phyloP scores from a whole-genome alignment of 2,888 invertebrate species.

The Neoscelio sp. region DNA sequence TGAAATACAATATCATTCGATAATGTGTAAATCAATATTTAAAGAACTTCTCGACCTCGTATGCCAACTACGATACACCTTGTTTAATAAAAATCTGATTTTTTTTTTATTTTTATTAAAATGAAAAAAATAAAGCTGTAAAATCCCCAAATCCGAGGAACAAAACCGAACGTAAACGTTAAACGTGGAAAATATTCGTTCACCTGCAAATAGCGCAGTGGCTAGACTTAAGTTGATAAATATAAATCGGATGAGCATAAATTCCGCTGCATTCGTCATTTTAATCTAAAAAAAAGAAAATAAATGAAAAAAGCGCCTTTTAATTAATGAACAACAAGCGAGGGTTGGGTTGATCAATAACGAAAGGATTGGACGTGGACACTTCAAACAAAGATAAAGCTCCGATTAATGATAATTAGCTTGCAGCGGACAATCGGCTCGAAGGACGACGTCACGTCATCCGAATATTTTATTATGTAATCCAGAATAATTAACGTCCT shows the following conservation, averaged over 20 bases:
- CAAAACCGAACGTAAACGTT: neutral
- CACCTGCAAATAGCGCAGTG: neutral
- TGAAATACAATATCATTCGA: conserved; percentile 60
- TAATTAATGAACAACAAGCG: conserved; percentile 72
- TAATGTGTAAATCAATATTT: conserved; percentile 10
- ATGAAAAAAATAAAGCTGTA: too few relatives aligned
- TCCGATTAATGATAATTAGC: conserved; percentile 60
- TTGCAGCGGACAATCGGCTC: conserved; percentile 41
- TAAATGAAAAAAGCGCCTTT: conserved; percentile 69
- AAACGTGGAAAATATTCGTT: conserved; percentile 9
- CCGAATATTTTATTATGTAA: conserved; percentile 52
- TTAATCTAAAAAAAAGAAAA: conserved; percentile 50
- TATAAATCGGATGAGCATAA: conserved; percentile 55
- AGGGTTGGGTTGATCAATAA: conserved; percentile 55
- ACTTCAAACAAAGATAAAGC: conserved; percentile 73
- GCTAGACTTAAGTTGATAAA: conserved; percentile 3
- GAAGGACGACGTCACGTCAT: conserved; percentile 33
- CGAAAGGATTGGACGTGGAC: conserved; percentile 67
- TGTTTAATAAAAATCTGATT: too few relatives aligned
- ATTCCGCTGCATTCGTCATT: conserved; percentile 26
- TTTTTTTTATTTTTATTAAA: too few relatives aligned
- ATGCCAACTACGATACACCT: too few relatives aligned
- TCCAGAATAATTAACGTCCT: conserved; percentile 54
- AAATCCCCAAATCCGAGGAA: neutral
- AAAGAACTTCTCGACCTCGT: too few relatives aligned